Conservation (phyloP, 2,888 invertebrate genomes). For the Agapostemon virescens region DNA sequence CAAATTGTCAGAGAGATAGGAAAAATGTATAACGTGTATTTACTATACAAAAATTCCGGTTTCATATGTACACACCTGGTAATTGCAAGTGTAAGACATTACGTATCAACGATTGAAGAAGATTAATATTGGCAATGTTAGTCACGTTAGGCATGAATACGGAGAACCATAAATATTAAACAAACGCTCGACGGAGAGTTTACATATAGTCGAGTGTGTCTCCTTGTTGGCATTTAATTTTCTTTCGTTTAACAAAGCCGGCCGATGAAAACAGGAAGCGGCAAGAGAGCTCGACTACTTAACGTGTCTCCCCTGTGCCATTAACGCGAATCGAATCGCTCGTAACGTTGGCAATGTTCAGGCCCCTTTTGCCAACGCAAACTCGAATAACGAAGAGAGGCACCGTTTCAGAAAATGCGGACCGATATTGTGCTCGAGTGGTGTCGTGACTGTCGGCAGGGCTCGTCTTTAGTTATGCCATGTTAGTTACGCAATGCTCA, state of each 20-base stretch:
- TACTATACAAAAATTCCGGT: too few relatives aligned
- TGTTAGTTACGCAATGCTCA: conserved; percentile 76
- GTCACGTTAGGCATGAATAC: neutral
- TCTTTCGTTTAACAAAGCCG: conserved; percentile 34
- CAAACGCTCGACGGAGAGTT: neutral
- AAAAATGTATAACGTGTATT: too few relatives aligned
- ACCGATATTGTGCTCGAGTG: conserved; percentile 76
- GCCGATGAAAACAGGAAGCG: conserved; percentile 30
- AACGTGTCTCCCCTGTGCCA: conserved; percentile 60
- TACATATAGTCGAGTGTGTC: neutral
- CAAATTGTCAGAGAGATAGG: too few relatives aligned
- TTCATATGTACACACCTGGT: too few relatives aligned
- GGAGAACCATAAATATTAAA: neutral
- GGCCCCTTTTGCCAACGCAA: conserved; percentile 73
- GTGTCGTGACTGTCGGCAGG: conserved; percentile 66
- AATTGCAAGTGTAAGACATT: too few relatives aligned
- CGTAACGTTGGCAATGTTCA: conserved; percentile 75
- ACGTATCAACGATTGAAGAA: neutral
- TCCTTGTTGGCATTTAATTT: conserved; percentile 23
- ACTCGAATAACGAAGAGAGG: conserved; percentile 71
- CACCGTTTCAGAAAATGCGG: conserved; percentile 66
- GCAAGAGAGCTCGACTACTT: conserved; percentile 48
- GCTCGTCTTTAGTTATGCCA: conserved; percentile 74
- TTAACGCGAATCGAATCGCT: conserved; percentile 78
- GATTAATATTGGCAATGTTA: neutral